Base-by-base conservation (phyloP, 2,797 vertebrate genomes). In the Pantherophis vulpinus region DNA sequence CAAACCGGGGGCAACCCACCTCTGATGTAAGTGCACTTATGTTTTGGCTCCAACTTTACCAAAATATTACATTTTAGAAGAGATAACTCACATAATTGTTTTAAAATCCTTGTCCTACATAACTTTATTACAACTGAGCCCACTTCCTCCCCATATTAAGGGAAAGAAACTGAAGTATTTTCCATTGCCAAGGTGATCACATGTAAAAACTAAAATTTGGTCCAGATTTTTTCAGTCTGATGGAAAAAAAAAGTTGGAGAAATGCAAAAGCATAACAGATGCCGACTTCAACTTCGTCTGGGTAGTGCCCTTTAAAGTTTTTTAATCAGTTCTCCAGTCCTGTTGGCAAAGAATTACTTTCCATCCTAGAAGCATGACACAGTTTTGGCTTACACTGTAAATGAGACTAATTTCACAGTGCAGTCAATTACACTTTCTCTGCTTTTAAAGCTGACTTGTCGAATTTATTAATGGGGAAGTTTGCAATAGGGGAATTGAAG, bases 401-500 rank as follows among this genome's bases (percentile, higher is more conserved):
- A 0, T 11, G 23, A 37, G 55, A 63, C 25, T 32, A 4, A 42
- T 0, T 9, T 18, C 32, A 91, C 0, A 13, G 1, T 5, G 6
- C 32, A 2, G 4, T 60, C 25, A 32, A 42, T 90, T 32, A 20
- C n/a, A 37, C 16, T 32, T 13, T 74, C n/a, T 74, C 32, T 42
- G 6, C 25, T 16, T 32, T 54, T 55, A 61, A 56, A 54, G 29
- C 37, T 79, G 86, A 88, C 61, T 86, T 66, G 2, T 86, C 8
- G 10, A 9, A 25, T 25, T 58, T 2, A 2, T 60, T 25, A n/a
- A 32, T 27, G 92, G 32, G 0, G 32, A 1, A 0, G 29, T 55
- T 93, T 54, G 56, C 13, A 37, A 83, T 51, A 58, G 42, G 14
- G 79, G 90, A 89, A 56, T 4, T 91, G 88, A 93, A 95, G 89